phyloP scores from a whole-genome alignment of 2,113 vertebrate genomes.

The Aythya baeri region DNA sequence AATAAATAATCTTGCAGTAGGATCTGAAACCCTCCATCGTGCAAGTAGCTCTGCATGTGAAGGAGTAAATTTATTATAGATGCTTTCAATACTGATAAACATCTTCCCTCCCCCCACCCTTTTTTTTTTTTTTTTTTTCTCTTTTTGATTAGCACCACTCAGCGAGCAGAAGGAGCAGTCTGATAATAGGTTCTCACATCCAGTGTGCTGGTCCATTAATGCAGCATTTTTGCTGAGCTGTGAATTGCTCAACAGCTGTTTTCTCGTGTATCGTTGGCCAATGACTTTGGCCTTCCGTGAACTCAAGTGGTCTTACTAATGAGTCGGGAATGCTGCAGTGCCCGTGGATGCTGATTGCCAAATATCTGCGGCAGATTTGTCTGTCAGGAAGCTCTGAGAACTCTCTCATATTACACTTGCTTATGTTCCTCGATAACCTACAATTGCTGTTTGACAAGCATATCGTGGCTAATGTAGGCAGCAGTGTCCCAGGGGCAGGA shows the following conservation, averaged over 20 bases:
- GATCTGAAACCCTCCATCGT: slow-evolving; percentile 1
- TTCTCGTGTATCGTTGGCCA: not conserved
- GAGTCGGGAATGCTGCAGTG: not conserved
- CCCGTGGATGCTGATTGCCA: not conserved
- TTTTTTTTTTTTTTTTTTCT: not conserved
- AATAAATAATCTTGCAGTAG: not conserved
- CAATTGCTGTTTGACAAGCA: not conserved
- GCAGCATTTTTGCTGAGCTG: slow-evolving; percentile 7
- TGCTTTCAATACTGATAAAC: not conserved
- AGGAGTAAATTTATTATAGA: not conserved
- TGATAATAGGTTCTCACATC: not conserved
- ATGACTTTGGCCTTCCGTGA: slow-evolving; percentile 8
- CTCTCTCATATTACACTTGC: not conserved
- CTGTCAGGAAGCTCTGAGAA: not conserved
- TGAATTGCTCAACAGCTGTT: slow-evolving; percentile 38
- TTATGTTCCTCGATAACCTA: not conserved
- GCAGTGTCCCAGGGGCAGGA: not conserved
- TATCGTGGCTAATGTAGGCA: not conserved
- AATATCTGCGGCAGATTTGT: not conserved
- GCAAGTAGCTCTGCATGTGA: not conserved
- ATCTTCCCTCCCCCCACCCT: too few species aligned
- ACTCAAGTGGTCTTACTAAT: not conserved
- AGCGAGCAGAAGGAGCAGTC: not conserved
- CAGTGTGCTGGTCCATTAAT: not conserved
- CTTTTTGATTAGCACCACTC: not conserved